Base-by-base conservation (phyloP, 2,797 vertebrate genomes). In the Lycodopsis pacificus region DNA sequence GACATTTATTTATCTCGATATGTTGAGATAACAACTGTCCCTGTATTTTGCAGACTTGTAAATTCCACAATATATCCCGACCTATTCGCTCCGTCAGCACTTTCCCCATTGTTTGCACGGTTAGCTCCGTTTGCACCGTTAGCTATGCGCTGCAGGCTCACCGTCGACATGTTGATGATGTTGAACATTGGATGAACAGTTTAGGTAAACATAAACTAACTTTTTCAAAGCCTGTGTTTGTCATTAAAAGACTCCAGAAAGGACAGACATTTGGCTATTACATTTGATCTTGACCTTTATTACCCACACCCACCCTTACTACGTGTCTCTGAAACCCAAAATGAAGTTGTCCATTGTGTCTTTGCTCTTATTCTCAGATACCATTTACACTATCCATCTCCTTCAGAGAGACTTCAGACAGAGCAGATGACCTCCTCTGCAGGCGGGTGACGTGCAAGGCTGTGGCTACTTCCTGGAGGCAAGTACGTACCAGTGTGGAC, bases 211-310 rank as follows among this genome's bases (percentile, higher is more conserved):
- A 5, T 48, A 12, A 48, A 30, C 19, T 2, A 59, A 8, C 65
- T 11, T 46, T 63, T 73, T 64, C 17, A 27, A 58, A 65, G 66
- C 30, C 19, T 34, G 15, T 58, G 14, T 77, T 77, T 54, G 62
- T 40, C 53, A 65, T 44, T 36, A 34, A 54, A 54, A 44, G 3
- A 48, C 40, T 56, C 15, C n/a, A 65, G 44, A 22, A 36, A 22
- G 40, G 32, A 44, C 13, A 65, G 30, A 68, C 61, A 66, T 61
- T 57, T 73, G 58, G 14, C 57, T 58, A 36, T 81, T 71, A 69
- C 10, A 30, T 48, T 75, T 78, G 5, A 76, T 53, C 70, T 80
- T 80, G 36, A 71, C 67, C 74, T 78, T 72, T 66, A 51, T 57
- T 68, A 46, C n/a, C 22, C 17, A 36, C 77, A 83, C 73, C 80